Evolutionary conservation across 1,140 invertebrate genomes (phyloP).

Genomic region (Musca domestica): DNA sequence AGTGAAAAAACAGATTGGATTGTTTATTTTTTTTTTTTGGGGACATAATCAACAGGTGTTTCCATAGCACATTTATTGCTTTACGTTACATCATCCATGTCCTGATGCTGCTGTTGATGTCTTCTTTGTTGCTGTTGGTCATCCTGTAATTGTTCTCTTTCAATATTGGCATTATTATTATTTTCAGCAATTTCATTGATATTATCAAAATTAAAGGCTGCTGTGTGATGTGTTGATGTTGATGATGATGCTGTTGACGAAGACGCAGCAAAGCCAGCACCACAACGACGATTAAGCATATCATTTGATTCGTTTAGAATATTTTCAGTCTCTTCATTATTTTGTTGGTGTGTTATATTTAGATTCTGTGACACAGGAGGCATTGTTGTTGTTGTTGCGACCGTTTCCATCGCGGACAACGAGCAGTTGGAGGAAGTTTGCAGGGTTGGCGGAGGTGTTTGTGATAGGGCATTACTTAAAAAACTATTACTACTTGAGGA

Average conservation of each 20-base stretch:
- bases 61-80: too few relatives aligned
- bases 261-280: neutral
- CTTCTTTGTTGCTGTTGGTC: neutral
- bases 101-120: neutral
- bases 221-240: neutral
- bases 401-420: too few relatives aligned
- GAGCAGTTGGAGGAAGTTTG: neutral
- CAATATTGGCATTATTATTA: conserved; percentile 52
- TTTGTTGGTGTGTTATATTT: conserved; percentile 2
- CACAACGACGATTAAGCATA: neutral
- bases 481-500: conserved; percentile 17
- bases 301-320: conserved; percentile 37
- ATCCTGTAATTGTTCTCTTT: conserved; percentile 45
- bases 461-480: conserved; percentile 9
- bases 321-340: conserved; percentile 46
- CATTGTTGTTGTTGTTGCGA: too few relatives aligned
- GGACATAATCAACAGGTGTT: too few relatives aligned
- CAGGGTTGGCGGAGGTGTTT: conserved; percentile 3
- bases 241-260: neutral
- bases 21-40: too few relatives aligned
- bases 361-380: too few relatives aligned
- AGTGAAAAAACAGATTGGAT: too few relatives aligned
- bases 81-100: too few relatives aligned
- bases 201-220: conserved; percentile 36
- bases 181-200: conserved; percentile 53